Percentiles rank a stretch among this genome's conserved stretches.
Evolutionary conservation across 2,113 vertebrate genomes (phyloP).

Genomic region (Gopherus evgoodei): DNA sequence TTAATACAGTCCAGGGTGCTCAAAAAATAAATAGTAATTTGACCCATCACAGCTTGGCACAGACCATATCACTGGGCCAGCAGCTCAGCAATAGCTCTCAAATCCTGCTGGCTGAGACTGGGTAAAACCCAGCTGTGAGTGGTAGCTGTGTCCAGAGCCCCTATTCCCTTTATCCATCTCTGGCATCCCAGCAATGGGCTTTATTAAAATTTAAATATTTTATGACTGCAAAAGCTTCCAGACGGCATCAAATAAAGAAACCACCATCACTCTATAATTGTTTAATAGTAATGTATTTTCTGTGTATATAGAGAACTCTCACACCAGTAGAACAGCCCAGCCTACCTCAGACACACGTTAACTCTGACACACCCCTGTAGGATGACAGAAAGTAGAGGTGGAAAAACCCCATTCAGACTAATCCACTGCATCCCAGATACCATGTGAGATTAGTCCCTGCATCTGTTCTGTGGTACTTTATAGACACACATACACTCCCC

Average conservation of each 20-base stretch:
- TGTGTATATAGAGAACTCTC: slow-evolving; percentile 6
- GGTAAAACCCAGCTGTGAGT: background rate
- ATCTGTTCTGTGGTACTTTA: background rate
- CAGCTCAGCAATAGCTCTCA: background rate
- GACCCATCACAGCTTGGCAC: background rate
- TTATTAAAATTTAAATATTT: slow-evolving; percentile 66
- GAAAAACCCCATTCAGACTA: background rate
- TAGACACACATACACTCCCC: background rate
- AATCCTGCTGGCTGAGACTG: background rate
- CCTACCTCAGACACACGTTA: background rate
- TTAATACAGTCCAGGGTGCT: background rate
- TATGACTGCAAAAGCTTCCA: slow-evolving; percentile 60
- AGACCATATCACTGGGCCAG: background rate
- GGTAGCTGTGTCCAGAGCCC: background rate
- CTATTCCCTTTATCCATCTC: background rate
- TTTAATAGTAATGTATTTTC: slow-evolving; percentile 45
- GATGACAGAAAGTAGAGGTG: background rate
- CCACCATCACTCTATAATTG: background rate
- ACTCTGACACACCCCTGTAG: background rate
- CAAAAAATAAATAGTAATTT: background rate
- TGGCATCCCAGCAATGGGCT: slow-evolving; percentile 18
- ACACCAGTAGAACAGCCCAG: background rate
- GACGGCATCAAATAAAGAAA: slow-evolving; percentile 27
- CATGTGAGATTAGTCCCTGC: background rate
- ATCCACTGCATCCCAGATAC: background rate